Evolutionary conservation across 2,113 vertebrate species (phyloP).

Genomic region (Corythoichthys haematopterus): DNA sequence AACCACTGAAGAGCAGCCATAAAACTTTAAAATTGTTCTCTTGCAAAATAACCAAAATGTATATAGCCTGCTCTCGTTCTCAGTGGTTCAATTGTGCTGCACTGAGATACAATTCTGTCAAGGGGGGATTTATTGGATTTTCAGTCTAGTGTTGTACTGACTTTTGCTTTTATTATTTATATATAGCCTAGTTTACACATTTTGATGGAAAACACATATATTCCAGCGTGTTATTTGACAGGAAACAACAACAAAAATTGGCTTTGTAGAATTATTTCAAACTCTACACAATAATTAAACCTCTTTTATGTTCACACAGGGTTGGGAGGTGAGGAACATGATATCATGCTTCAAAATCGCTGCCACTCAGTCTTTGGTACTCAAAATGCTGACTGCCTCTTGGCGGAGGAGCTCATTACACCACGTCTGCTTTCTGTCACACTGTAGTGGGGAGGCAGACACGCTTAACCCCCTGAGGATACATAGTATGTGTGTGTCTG

Average conservation of each 20-base stretch:
- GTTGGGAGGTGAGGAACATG: constrained; percentile 41
- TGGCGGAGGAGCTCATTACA: constrained; percentile 61
- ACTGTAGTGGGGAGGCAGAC: constrained; percentile 48
- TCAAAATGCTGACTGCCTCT: constrained; percentile 52
- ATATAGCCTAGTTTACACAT: neutral
- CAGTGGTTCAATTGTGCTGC: no score
- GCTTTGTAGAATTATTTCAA: constrained; percentile 1
- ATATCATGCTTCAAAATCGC: constrained; percentile 38
- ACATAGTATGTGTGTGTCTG: constrained; percentile 29
- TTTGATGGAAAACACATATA: neutral
- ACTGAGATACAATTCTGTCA: no score
- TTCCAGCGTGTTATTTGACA: neutral
- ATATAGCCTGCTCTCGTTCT: no score
- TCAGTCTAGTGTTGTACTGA: no score
- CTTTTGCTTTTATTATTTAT: no score
- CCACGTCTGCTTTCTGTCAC: constrained; percentile 60
- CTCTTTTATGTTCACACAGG: constrained; percentile 19
- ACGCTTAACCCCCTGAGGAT: constrained; percentile 49
- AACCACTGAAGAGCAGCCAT: no score
- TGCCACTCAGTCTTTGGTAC: constrained; percentile 32
- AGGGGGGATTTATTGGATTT: no score
- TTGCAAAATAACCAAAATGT: no score
- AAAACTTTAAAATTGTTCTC: no score
- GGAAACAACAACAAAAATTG: neutral
- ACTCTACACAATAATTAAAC: constrained; percentile 36